Percentiles rank a stretch among this genome's conserved stretches.
Conservation (phyloP, 2,888 invertebrate genomes). For the Azorinus chamasolen region DNA sequence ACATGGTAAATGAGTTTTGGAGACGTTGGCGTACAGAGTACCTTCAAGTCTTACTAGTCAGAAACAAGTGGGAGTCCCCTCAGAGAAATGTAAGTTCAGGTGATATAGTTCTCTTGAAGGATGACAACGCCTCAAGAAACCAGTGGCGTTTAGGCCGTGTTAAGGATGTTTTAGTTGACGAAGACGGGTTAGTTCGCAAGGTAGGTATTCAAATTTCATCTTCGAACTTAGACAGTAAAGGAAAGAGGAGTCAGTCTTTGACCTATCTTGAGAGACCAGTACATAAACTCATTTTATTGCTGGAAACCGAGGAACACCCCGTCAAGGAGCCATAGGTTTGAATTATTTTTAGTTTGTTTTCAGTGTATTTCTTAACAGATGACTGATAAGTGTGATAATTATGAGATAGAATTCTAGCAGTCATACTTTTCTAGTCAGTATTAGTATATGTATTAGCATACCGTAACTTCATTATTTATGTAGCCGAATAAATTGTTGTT, state of each 20-base stretch:
- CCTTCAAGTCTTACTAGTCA: conserved; percentile 40
- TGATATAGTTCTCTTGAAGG: conserved; percentile 64
- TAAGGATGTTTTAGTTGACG: conserved; percentile 6
- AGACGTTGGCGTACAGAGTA: conserved; percentile 61
- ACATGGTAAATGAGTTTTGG: conserved; percentile 67
- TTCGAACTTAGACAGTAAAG: conserved; percentile 6
- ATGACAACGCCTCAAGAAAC: conserved; percentile 51
- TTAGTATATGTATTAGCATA: too few species aligned
- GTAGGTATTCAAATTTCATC: conserved; percentile 38
- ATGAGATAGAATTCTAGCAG: too few species aligned
- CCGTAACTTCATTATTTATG: too few species aligned
- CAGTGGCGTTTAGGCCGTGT: conserved; percentile 47
- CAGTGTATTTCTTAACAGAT: too few species aligned
- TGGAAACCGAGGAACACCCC: conserved; percentile 31
- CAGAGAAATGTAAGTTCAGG: conserved; percentile 46
- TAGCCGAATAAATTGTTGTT: too few species aligned
- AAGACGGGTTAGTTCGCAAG: conserved; percentile 50
- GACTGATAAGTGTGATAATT: too few species aligned
- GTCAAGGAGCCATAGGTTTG: conserved; percentile 1
- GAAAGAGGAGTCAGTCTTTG: conserved; percentile 15
- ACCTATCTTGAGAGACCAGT: conserved; percentile 48
- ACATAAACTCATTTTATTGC: conserved; percentile 52
- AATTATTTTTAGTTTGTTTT: too few species aligned
- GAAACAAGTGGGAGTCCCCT: conserved; percentile 50
- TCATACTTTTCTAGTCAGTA: too few species aligned